A percentile compares a stretch with the other conserved stretches of the same genome.
These are phyloP conservation scores for Phasianus colchicus DNA, from an alignment of 2,113 vertebrate genomes.

Conservation along the genomic window DNA sequence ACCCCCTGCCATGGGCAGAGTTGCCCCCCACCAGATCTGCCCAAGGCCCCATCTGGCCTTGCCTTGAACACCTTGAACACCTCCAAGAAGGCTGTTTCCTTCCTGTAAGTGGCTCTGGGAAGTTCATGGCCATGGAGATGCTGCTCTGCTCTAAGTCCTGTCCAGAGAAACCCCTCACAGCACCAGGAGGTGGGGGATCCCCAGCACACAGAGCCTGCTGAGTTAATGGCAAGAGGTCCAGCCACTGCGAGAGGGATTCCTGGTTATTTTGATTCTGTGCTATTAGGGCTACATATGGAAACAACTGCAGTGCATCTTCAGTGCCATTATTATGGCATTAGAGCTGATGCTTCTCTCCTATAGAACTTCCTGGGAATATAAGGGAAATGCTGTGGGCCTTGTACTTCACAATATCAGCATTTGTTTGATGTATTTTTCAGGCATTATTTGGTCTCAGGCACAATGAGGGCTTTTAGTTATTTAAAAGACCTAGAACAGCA, in stretches of 20 bases:
- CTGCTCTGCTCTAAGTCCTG: neutral
- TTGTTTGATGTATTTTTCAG: conserved; percentile 62
- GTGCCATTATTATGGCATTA: neutral
- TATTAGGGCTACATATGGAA: neutral
- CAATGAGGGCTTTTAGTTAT: neutral
- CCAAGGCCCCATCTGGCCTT: neutral
- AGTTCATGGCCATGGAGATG: neutral
- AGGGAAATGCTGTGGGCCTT: conserved; percentile 28
- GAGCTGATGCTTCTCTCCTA: neutral
- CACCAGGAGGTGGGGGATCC: neutral
- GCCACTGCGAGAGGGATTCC: neutral
- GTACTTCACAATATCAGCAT: neutral
- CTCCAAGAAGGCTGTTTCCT: neutral
- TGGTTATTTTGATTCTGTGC: neutral
- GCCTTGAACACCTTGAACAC: neutral
- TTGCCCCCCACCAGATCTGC: neutral
- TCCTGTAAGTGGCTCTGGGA: neutral
- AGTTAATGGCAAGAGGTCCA: neutral
- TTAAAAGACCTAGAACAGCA: neutral
- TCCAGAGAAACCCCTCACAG: neutral
- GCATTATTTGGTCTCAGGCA: conserved; percentile 44
- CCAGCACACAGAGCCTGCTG: neutral
- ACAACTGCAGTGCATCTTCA: neutral
- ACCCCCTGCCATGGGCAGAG: neutral
- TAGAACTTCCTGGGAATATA: neutral